A percentile compares a stretch with the other conserved stretches of the same genome.
Evolutionary conservation across 2,797 vertebrate genomes (phyloP).

Genomic region (Acestrorhynchus altus): DNA sequence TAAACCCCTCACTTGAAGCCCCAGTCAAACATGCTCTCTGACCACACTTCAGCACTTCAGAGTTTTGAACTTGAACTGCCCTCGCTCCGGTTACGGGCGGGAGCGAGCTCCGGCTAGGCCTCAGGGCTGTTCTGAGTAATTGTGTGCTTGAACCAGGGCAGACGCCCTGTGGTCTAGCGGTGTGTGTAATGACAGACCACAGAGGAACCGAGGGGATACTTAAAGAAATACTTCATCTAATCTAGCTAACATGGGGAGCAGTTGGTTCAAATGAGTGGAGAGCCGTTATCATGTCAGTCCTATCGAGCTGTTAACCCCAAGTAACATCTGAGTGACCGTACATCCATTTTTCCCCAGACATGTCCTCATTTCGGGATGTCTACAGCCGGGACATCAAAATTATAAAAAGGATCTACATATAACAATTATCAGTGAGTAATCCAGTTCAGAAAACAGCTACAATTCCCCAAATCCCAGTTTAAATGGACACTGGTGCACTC

Average conservation of each 20-base stretch:
- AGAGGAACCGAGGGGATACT: neutral
- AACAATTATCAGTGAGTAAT: too few relatives aligned
- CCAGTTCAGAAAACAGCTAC: too few relatives aligned
- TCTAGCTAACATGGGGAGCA: constrained; percentile 1
- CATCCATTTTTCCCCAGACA: too few relatives aligned
- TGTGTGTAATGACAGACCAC: constrained; percentile 41
- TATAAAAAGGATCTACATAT: too few relatives aligned
- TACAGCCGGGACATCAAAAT: too few relatives aligned
- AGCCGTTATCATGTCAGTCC: neutral
- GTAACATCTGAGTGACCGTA: too few relatives aligned
- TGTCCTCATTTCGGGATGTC: too few relatives aligned
- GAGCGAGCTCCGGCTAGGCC: neutral
- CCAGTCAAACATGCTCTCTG: constrained; percentile 1
- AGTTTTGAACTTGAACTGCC: neutral
- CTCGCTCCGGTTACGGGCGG: neutral
- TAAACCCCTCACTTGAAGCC: neutral
- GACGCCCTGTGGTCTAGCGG: constrained; percentile 18
- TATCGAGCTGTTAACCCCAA: too few relatives aligned
- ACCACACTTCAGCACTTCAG: neutral
- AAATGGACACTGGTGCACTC: too few relatives aligned
- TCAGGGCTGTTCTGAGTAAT: neutral
- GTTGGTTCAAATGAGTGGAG: neutral
- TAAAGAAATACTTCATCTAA: neutral
- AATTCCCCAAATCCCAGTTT: too few relatives aligned
- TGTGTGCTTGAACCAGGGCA: constrained; percentile 4